phyloP scores from a whole-genome alignment of 35 echinoderm and acorn worm species.

The Lytechinus pictus region DNA sequence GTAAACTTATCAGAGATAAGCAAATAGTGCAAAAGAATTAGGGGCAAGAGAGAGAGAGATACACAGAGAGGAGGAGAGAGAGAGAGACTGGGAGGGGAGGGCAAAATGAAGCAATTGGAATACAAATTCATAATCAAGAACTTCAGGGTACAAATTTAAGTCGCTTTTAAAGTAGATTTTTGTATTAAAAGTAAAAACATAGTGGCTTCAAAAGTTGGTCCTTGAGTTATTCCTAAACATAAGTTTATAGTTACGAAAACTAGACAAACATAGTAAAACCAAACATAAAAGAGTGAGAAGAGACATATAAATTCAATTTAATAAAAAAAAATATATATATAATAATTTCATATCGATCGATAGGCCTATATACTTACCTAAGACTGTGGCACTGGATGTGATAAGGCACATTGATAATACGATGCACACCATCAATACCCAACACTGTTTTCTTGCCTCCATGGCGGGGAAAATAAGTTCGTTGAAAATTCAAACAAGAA shows the following conservation, averaged over 20 bases:
- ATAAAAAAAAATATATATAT: neutral
- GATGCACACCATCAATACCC: conserved; percentile 8
- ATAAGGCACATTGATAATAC: conserved; percentile 47
- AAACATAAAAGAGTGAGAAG: too few species aligned
- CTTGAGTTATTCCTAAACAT: too few species aligned
- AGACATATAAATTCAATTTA: neutral
- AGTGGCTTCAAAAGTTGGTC: too few species aligned
- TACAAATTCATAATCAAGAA: too few species aligned
- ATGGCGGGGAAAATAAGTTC: conserved; percentile 29
- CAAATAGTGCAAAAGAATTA: too few species aligned
- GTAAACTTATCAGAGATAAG: too few species aligned
- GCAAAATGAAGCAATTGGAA: neutral
- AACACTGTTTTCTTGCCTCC: conserved; percentile 28
- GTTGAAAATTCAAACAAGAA: neutral
- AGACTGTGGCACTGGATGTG: conserved; percentile 47
- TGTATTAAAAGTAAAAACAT: too few species aligned
- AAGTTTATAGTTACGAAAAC: too few species aligned
- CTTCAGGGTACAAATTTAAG: too few species aligned
- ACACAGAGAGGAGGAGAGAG: too few species aligned
- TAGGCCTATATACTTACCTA: neutral
- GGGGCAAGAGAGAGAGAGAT: neutral
- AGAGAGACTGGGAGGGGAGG: neutral
- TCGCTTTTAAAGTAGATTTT: too few species aligned
- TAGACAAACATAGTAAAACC: too few species aligned
- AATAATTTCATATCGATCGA: neutral